Percentiles rank a stretch among this genome's conserved stretches.
phyloP scores from a whole-genome alignment of 2,113 vertebrate species.

The Anseranas semipalmata region DNA sequence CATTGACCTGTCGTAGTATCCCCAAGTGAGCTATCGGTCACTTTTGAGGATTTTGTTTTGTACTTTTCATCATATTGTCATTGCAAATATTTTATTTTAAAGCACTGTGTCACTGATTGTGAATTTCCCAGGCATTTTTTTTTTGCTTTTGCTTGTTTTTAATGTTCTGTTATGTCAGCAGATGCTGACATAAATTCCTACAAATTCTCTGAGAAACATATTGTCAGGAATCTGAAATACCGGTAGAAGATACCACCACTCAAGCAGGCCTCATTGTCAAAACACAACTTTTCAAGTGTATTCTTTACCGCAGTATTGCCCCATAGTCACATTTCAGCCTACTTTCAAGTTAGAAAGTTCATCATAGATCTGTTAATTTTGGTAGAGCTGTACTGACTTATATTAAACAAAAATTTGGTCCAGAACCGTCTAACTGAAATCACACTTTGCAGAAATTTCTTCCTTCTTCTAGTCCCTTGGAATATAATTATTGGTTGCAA shows the following conservation, averaged over 20 bases:
- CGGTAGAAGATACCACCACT: background rate
- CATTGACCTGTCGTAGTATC: background rate
- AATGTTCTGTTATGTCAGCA: background rate
- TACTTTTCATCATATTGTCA: background rate
- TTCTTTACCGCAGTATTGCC: background rate
- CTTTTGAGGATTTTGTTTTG: background rate
- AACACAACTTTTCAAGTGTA: background rate
- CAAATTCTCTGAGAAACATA: background rate
- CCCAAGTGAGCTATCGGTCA: background rate
- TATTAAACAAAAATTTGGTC: background rate
- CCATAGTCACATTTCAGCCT: background rate
- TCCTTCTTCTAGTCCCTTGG: background rate
- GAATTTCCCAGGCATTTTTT: background rate
- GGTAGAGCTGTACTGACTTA: background rate
- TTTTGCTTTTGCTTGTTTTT: background rate
- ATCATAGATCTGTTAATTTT: background rate
- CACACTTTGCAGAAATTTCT: background rate
- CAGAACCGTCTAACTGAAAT: background rate
- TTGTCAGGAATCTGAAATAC: background rate
- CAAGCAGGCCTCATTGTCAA: background rate
- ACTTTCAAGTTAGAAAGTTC: background rate
- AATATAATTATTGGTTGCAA: background rate
- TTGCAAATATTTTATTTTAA: background rate
- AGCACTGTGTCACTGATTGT: accelerated
- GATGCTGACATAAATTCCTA: no score